Percentiles rank a stretch among this genome's conserved stretches.
Evolutionary conservation across 2,888 invertebrate genomes (phyloP).

Genomic region (Halocaridina rubra): DNA sequence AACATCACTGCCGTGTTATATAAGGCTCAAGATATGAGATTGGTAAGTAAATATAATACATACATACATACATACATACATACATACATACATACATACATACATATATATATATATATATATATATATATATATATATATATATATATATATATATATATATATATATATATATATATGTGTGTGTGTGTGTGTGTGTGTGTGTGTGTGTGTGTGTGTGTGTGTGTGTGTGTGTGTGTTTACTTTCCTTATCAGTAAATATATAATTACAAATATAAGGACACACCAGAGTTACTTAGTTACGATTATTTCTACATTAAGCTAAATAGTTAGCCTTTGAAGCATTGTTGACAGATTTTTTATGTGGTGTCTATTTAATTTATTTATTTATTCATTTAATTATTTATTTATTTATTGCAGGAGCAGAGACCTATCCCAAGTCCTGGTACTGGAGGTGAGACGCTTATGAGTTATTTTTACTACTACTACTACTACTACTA

Average conservation of each 20-base stretch:
- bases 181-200: neutral
- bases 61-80: neutral
- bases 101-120: neutral
- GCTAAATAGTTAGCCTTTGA: too few species aligned
- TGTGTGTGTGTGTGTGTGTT: neutral
- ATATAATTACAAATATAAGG: neutral
- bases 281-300: too few species aligned
- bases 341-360: too few species aligned
- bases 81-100: neutral
- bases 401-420: too few species aligned
- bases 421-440: neutral
- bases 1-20: constrained; percentile 41
- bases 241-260: neutral
- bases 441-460: neutral
- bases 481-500: neutral
- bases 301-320: too few species aligned
- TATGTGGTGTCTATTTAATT: too few species aligned
- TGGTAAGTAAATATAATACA: constrained; percentile 11
- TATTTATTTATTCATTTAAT: too few species aligned
- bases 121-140: neutral
- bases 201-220: neutral
- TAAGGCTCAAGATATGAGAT: constrained; percentile 28
- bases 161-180: neutral
- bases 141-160: neutral
- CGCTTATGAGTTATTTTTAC: neutral